These are phyloP conservation scores for Coleophora flavipennella DNA, from an alignment of 2,888 invertebrate genomes.

Conservation along the genomic window DNA sequence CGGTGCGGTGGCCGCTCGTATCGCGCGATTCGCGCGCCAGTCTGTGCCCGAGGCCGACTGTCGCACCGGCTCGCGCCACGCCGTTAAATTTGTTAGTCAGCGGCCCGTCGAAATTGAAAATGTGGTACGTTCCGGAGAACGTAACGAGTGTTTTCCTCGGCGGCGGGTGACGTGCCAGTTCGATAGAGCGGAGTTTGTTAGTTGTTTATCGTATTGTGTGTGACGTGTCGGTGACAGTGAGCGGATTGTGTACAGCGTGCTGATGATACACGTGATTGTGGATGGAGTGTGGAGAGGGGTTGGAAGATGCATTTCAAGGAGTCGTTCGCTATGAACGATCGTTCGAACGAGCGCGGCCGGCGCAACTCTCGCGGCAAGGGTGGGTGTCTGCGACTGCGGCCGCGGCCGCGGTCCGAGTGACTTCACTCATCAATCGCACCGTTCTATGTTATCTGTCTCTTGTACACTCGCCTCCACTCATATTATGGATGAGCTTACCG, in stretches of 20 bases:
- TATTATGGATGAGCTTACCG: no score
- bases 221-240: conserved; percentile 55
- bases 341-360: conserved; percentile 68
- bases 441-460: no score
- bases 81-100: conserved; percentile 41
- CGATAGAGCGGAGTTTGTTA: conserved; percentile 22
- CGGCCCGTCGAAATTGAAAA: conserved; percentile 51
- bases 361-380: conserved; percentile 71
- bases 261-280: conserved; percentile 67
- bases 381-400: conserved; percentile 38
- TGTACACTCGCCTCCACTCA: no score
- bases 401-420: background rate
- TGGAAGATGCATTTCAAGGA: conserved; percentile 72
- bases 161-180: conserved; percentile 36
- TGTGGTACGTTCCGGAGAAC: conserved; percentile 45
- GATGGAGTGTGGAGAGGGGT: conserved; percentile 60
- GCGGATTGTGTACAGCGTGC: conserved; percentile 57
- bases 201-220: conserved; percentile 36
- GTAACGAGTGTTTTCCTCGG: conserved; percentile 34
- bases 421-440: no score
- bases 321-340: conserved; percentile 72
- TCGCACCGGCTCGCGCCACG: conserved; percentile 54
- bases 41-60: conserved; percentile 66
- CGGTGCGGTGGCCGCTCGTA: conserved; percentile 65
- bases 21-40: conserved; percentile 68